Base-by-base conservation (phyloP, 2,113 vertebrate genomes). In the Lepus americanus region DNA sequence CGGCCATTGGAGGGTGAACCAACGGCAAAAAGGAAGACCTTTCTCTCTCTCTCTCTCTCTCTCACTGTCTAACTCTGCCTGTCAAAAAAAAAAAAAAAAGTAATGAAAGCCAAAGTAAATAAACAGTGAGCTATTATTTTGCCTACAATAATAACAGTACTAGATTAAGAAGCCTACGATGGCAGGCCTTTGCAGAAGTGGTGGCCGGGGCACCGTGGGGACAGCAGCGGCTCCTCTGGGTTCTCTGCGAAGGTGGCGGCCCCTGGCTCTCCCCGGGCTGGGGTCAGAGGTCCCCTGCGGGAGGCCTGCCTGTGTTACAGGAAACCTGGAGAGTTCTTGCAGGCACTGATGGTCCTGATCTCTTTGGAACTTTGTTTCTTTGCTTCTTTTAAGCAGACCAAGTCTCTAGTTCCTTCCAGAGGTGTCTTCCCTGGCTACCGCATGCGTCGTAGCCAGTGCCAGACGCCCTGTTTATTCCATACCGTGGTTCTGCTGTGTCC, bases 171-270 rank as follows among this genome's bases (percentile, higher is more conserved):
- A 73, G 77, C 72, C 72, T 33, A 44, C 14, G 39, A 6, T 11
- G 33, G 8, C 3, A 11, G 44, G 7, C 55, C 64, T 67, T 66
- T 36, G 9, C 73, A 0, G 80, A 17, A 51, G 66, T 9, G 31
- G 0, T 4, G 17, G 59, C 39, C 0, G 23, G 12, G 25, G 5
- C 27, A 5, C 29, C 13, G 1, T 4, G 33, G 23, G 2, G 49
- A 23, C 29, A 8, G 0, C 25, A 9, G 70, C 17, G 49, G 90
- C 67, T 12, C 0, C 0, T 27, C 53, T n/a, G 3, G 63, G 51
- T 63, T 81, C 0, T 64, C 53, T 70, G 53, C 89, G 49, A 59
- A 79, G 73, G 20, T 19, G 9, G n/a, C 39, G 20, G 3, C 6
- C 27, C n/a, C 44, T 33, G 33, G 9, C 7, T 49, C 16, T 2